These are phyloP conservation scores for Paratilapia polleni DNA, from an alignment of 2,113 vertebrate species.

Conservation along the genomic window DNA sequence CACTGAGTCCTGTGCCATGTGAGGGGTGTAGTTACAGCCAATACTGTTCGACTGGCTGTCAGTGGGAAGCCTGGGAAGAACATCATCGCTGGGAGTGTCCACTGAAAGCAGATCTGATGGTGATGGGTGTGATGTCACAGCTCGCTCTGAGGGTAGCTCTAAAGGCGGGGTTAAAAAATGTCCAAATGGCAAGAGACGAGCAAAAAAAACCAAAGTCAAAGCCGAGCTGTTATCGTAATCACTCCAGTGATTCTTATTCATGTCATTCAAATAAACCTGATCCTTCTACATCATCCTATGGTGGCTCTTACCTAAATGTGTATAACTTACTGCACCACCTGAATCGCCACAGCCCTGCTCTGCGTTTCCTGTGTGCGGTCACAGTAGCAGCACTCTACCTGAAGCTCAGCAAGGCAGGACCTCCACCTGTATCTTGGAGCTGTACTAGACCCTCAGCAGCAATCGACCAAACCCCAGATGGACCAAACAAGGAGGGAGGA, in stretches of 20 bases:
- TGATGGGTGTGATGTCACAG: constrained; percentile 86
- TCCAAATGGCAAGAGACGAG: constrained; percentile 51
- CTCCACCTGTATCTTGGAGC: constrained; percentile 46
- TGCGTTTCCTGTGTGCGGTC: constrained; percentile 85
- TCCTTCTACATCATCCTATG: constrained; percentile 56
- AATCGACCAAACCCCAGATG: constrained; percentile 2
- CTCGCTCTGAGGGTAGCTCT: constrained; percentile 87
- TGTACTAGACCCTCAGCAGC: neutral
- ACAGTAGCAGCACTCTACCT: constrained; percentile 83
- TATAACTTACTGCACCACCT: constrained; percentile 87
- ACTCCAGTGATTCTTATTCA: neutral
- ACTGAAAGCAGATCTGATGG: constrained; percentile 82
- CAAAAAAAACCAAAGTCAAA: neutral
- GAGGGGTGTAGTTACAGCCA: constrained; percentile 85
- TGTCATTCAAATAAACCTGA: constrained; percentile 53
- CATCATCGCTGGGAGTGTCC: constrained; percentile 90
- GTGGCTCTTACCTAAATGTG: constrained; percentile 82
- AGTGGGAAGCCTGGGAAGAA: constrained; percentile 83
- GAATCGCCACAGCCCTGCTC: constrained; percentile 77
- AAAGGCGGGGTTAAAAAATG: constrained; percentile 81
- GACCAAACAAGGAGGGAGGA: neutral
- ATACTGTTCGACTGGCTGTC: constrained; percentile 87
- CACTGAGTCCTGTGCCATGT: constrained; percentile 83
- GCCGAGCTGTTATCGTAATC: neutral
- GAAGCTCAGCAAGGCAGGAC: constrained; percentile 70